Evolutionary conservation across 1,140 invertebrate genomes (phyloP).

Genomic region (Rhyacophila brunnea): DNA sequence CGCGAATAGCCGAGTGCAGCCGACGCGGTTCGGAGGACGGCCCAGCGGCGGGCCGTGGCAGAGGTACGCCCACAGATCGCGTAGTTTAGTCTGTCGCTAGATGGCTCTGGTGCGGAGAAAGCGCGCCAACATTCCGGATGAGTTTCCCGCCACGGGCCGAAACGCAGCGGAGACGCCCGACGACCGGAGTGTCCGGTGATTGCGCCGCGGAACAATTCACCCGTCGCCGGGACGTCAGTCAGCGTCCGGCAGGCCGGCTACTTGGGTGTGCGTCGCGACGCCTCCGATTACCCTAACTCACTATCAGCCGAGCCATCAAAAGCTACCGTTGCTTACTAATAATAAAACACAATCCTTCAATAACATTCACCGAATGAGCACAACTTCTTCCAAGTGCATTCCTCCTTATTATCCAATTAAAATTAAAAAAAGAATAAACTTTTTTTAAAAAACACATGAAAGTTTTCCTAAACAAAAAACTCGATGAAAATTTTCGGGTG

Average conservation of each 20-base stretch:
- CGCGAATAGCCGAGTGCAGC: not conserved
- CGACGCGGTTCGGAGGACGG: constrained; percentile 16
- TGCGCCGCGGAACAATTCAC: constrained; percentile 20
- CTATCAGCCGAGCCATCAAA: too few species aligned
- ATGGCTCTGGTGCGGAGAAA: constrained; percentile 12
- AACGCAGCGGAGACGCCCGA: constrained; percentile 21
- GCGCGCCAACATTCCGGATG: constrained; percentile 10
- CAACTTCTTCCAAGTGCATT: too few species aligned
- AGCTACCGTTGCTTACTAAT: too few species aligned
- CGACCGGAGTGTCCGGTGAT: constrained; percentile 20
- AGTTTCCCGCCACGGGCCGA: constrained; percentile 24
- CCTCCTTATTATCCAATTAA: too few species aligned
- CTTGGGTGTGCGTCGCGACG: constrained; percentile 23
- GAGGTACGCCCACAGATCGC: constrained; percentile 9
- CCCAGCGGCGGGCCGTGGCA: constrained; percentile 15
- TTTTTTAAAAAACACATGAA: too few species aligned
- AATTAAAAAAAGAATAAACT: too few species aligned
- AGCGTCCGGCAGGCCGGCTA: constrained; percentile 24
- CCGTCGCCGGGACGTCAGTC: constrained; percentile 22
- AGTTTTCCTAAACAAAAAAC: too few species aligned
- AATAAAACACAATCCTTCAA: too few species aligned
- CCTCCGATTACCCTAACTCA: not conserved
- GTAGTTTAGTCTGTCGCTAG: not conserved
- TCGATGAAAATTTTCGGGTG: too few species aligned
- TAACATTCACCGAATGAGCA: too few species aligned